phyloP scores from a whole-genome alignment of 2,113 vertebrate species.

The Eidolon helvum region DNA sequence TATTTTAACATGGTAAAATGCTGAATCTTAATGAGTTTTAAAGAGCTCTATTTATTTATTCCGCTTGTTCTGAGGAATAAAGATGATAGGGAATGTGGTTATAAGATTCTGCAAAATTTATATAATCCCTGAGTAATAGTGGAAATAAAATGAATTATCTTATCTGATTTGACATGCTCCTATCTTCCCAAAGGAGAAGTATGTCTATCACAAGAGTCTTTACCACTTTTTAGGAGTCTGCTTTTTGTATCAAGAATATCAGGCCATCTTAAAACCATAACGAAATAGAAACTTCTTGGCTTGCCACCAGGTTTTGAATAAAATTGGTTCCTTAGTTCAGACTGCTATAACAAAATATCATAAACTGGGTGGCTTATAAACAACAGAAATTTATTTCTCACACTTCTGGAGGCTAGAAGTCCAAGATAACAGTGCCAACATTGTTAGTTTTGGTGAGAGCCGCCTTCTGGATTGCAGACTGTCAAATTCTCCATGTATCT shows the following conservation, averaged over 20 bases:
- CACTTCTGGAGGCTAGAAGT: neutral
- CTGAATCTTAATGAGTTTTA: neutral
- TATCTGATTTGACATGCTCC: neutral
- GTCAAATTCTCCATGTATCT: neutral
- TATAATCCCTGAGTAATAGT: neutral
- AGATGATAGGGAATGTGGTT: neutral
- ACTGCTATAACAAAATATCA: too few species aligned
- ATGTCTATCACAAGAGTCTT: neutral
- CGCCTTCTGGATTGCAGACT: neutral
- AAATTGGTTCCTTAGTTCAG: neutral
- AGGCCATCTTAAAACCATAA: neutral
- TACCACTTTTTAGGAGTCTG: neutral
- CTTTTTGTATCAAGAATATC: neutral
- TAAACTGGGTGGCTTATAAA: too few species aligned
- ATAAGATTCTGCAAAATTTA: neutral
- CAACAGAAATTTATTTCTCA: too few species aligned
- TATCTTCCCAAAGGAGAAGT: neutral
- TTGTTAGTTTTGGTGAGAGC: too few species aligned
- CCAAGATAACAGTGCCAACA: neutral
- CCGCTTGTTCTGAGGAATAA: neutral
- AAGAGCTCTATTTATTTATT: neutral
- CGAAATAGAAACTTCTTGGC: neutral
- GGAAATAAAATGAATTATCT: neutral
- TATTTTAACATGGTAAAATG: neutral
- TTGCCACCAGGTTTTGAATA: neutral